These are phyloP conservation scores for Drosophila melanica DNA, from an alignment of 1,140 invertebrate genomes.

Conservation along the genomic window DNA sequence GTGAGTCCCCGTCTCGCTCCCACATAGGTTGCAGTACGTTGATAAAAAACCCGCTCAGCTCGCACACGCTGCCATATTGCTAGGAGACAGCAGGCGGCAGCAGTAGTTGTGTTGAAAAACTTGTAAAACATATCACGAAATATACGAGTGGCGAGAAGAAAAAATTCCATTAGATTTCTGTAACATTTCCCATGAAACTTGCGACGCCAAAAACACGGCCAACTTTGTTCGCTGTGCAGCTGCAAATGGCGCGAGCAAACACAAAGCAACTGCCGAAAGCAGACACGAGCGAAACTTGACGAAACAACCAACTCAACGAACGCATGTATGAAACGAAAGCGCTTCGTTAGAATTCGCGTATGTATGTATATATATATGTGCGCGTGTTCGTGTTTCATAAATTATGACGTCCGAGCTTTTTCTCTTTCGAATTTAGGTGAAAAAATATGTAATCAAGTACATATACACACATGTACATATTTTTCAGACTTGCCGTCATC, in stretches of 20 bases:
- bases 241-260: constrained; percentile 76
- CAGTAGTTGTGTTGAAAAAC: constrained; percentile 44
- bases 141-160: constrained; percentile 18
- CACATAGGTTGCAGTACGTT: constrained; percentile 84
- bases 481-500: constrained; percentile 63
- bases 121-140: constrained; percentile 60
- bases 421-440: constrained; percentile 69
- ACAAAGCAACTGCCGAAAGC: constrained; percentile 59
- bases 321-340: constrained; percentile 33
- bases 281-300: constrained; percentile 63
- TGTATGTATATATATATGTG: constrained; percentile 11
- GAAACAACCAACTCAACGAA: constrained; percentile 68
- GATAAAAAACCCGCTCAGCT: constrained; percentile 48
- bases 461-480: constrained; percentile 38
- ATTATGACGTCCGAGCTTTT: constrained; percentile 77
- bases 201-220: constrained; percentile 66
- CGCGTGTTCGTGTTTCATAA: constrained; percentile 64
- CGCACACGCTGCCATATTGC: constrained; percentile 10
- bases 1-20: constrained; percentile 84
- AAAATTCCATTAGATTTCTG: constrained; percentile 80
- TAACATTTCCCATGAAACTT: constrained; percentile 26
- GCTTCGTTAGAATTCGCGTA: constrained; percentile 69
- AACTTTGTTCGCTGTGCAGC: constrained; percentile 77
- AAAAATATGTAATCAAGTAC: constrained; percentile 50
- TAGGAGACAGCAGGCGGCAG: constrained; percentile 5